phyloP scores from a whole-genome alignment of 2,888 invertebrate genomes.

The Pandemis cinnamomeana region DNA sequence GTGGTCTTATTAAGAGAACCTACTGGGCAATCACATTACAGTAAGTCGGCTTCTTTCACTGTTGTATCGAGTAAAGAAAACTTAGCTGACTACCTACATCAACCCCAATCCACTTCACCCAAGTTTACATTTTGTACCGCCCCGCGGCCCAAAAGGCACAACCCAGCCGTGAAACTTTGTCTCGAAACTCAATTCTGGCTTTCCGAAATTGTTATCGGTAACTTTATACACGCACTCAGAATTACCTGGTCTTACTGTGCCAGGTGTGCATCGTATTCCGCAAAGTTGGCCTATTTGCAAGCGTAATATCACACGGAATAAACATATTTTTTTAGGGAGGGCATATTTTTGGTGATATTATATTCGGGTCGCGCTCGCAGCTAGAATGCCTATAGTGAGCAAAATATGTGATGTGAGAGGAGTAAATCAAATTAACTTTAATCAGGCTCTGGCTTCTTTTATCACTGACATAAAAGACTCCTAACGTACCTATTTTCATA shows the following conservation, averaged over 20 bases:
- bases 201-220: conserved; percentile 31
- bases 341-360: conserved; percentile 20
- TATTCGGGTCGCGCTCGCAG: conserved; percentile 31
- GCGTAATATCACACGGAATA: conserved; percentile 27
- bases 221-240: conserved; percentile 29
- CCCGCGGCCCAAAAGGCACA: conserved; percentile 5
- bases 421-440: conserved; percentile 32
- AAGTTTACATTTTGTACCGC: conserved; percentile 18
- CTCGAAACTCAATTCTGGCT: conserved; percentile 22
- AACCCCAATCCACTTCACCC: conserved; percentile 2
- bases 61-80: neutral
- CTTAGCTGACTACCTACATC: neutral
- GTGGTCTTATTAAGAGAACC: neutral
- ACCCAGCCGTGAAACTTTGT: conserved; percentile 15
- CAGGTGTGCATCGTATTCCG: conserved; percentile 38
- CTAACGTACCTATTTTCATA: neutral
- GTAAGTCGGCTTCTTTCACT: neutral
- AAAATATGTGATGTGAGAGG: conserved; percentile 33
- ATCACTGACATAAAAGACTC: neutral
- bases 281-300: conserved; percentile 36
- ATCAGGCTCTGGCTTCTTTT: neutral
- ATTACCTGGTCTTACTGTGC: conserved; percentile 26
- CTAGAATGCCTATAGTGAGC: conserved; percentile 22
- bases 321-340: conserved; percentile 7
- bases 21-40: neutral